Evolutionary conservation across 2,797 vertebrate genomes (phyloP).

Genomic region (Scolopax bukidnonensis): DNA sequence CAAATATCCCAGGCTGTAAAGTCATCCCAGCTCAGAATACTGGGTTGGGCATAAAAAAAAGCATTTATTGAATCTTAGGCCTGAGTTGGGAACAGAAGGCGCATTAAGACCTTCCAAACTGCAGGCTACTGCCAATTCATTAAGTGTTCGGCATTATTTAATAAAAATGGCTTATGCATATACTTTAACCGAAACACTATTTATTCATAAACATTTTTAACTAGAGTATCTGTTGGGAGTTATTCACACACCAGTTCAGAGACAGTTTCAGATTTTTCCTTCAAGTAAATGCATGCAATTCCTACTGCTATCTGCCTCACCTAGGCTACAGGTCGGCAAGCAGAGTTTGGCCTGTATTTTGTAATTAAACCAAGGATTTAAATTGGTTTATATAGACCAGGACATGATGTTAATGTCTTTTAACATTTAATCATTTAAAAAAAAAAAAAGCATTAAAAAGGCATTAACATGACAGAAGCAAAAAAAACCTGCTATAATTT

Average conservation of each 20-base stretch:
- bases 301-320: not conserved
- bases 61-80: conserved; percentile 72
- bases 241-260: conserved; percentile 10
- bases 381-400: not conserved
- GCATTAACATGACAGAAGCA: not conserved
- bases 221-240: conserved; percentile 29
- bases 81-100: conserved; percentile 75
- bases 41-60: conserved; percentile 76
- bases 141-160: conserved; percentile 73
- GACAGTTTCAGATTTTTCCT: not conserved
- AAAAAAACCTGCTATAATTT: not conserved
- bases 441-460: too few species aligned
- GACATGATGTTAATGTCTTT: not conserved
- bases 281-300: not conserved
- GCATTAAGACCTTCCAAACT: conserved; percentile 75
- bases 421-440: too few species aligned
- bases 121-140: conserved; percentile 57
- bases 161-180: conserved; percentile 60
- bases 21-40: conserved; percentile 77
- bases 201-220: conserved; percentile 67
- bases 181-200: conserved; percentile 56
- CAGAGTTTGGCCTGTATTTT: not conserved
- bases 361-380: not conserved
- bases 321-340: not conserved
- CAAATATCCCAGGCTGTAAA: conserved; percentile 77